phyloP scores from a whole-genome alignment of 1,140 invertebrate species.

The Hypsibius dujardini region DNA sequence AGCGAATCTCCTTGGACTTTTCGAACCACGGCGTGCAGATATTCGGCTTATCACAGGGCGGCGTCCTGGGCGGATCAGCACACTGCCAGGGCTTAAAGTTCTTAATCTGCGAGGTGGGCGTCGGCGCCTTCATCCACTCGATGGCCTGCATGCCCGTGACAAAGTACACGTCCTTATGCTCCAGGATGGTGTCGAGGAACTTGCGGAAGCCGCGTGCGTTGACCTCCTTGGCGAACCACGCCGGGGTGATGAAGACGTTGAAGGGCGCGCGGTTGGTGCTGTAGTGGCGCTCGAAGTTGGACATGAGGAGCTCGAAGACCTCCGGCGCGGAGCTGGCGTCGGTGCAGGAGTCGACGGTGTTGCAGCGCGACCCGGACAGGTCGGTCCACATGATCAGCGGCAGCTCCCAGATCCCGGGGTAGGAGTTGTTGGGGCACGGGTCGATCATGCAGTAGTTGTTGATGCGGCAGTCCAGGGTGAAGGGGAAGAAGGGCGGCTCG shows the following conservation, averaged over 20 bases:
- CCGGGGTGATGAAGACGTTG: conserved; percentile 83
- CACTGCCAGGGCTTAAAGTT: conserved; percentile 85
- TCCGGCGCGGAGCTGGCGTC: conserved; percentile 80
- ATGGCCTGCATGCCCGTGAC: conserved; percentile 73
- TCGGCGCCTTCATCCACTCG: conserved; percentile 85
- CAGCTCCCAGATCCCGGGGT: conserved; percentile 24
- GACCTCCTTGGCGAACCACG: conserved; percentile 63
- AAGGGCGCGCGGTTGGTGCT: conserved; percentile 77
- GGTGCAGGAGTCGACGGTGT: conserved; percentile 88
- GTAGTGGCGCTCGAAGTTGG: conserved; percentile 88
- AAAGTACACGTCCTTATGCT: conserved; percentile 79
- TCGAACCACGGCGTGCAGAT: conserved; percentile 74
- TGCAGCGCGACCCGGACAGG: conserved; percentile 39
- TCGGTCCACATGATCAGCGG: conserved; percentile 18
- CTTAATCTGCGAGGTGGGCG: conserved; percentile 60
- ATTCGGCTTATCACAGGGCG: conserved; percentile 66
- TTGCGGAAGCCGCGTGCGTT: conserved; percentile 50
- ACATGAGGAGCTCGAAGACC: conserved; percentile 84
- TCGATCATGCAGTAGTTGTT: conserved; percentile 22
- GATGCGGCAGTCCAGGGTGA: conserved; percentile 90
- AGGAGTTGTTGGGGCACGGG: conserved; percentile 22
- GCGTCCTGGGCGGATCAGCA: conserved; percentile 57
- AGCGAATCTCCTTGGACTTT: conserved; percentile 76
- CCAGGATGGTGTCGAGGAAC: conserved; percentile 67
- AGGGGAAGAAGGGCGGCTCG: conserved; percentile 83